Conservation (phyloP, 2,113 vertebrate genomes). For the Trinectes maculatus region DNA sequence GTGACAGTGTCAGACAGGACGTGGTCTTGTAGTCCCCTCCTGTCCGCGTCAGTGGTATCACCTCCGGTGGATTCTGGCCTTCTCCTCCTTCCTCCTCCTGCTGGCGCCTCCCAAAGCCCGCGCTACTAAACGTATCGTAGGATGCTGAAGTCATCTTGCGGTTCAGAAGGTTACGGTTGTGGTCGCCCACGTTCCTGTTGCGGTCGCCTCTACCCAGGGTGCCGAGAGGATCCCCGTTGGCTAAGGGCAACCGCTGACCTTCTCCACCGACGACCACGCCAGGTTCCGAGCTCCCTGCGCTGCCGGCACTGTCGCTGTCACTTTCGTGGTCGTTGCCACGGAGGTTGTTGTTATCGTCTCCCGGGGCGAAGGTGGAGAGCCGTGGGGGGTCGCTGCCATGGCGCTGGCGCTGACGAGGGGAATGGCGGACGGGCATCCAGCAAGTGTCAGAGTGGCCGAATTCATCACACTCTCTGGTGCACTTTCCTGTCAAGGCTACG, state of each 20-base stretch:
- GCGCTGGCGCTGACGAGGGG: slow-evolving; percentile 76
- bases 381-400: slow-evolving; percentile 78
- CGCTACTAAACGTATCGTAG: slow-evolving; percentile 84
- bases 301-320: slow-evolving; percentile 78
- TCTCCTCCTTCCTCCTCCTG: slow-evolving; percentile 75
- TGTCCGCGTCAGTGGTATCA: slow-evolving; percentile 82
- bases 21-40: slow-evolving; percentile 84
- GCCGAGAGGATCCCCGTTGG: slow-evolving; percentile 79
- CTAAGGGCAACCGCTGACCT: slow-evolving; percentile 74
- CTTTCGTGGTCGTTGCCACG: slow-evolving; percentile 80
- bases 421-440: slow-evolving; percentile 81
- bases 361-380: slow-evolving; percentile 79
- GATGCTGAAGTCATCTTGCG: slow-evolving; percentile 85
- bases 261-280: slow-evolving; percentile 69
- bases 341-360: slow-evolving; percentile 82
- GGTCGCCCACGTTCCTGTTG: slow-evolving; percentile 83
- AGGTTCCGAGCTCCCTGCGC: slow-evolving; percentile 74
- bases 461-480: slow-evolving; percentile 80
- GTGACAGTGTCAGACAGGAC: slow-evolving; percentile 82
- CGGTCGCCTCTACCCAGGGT: slow-evolving; percentile 75
- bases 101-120: slow-evolving; percentile 76
- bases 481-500: slow-evolving; percentile 82
- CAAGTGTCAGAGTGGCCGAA: slow-evolving; percentile 84
- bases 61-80: slow-evolving; percentile 74
- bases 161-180: slow-evolving; percentile 84